Evolutionary conservation across 2,797 vertebrate species (phyloP).

Genomic region (Takifugu rubripes): DNA sequence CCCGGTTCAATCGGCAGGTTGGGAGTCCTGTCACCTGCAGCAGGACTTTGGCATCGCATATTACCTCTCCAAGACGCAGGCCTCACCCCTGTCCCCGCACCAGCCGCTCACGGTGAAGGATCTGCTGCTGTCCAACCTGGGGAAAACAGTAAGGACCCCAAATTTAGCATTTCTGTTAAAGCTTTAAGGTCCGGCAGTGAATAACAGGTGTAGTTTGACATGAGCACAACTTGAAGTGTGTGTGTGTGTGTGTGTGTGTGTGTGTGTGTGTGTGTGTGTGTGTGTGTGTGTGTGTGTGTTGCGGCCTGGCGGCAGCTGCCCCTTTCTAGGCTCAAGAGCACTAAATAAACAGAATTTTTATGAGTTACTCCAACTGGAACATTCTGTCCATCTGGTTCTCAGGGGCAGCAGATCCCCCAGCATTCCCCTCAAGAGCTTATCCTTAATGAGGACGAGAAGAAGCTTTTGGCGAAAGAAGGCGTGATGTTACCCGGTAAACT

Average conservation of each 20-base stretch:
- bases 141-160: slow-evolving; percentile 43
- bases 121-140: slow-evolving; percentile 80
- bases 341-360: no score
- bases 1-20: slow-evolving; percentile 36
- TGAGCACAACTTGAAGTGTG: no score
- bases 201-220: no score
- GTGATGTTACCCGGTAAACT: slow-evolving; percentile 83
- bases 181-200: no score
- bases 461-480: slow-evolving; percentile 89
- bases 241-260: no score
- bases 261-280: no score
- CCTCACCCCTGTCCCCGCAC: slow-evolving; percentile 18
- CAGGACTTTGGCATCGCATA: slow-evolving; percentile 47
- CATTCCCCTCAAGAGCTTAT: slow-evolving; percentile 81
- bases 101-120: slow-evolving; percentile 86
- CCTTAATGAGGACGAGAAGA: slow-evolving; percentile 93
- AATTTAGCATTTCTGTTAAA: not conserved
- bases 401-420: slow-evolving; percentile 61
- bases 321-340: no score
- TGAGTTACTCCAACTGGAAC: slow-evolving; percentile 16
- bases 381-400: slow-evolving; percentile 41
- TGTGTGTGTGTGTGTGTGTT: no score
- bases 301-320: no score
- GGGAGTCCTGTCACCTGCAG: slow-evolving; percentile 41
- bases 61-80: slow-evolving; percentile 42